Conservation (phyloP, 1,140 invertebrate species). For the Microplitis mediator region DNA sequence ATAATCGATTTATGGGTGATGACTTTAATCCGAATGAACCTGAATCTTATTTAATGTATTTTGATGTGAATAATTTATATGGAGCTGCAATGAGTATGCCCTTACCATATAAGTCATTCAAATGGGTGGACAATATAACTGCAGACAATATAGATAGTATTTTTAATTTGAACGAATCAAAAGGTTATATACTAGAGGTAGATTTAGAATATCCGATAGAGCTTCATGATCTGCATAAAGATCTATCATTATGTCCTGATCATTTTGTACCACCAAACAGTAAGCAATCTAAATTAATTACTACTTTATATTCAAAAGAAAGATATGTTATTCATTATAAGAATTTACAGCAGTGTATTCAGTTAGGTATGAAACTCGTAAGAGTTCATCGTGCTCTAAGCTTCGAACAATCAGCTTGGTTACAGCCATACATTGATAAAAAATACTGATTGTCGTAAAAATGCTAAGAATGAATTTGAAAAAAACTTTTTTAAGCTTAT, state of each 20-base stretch:
- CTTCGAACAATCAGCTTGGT: conserved; percentile 62
- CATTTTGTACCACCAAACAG: conserved; percentile 32
- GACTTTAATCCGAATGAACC: conserved; percentile 51
- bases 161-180: not conserved
- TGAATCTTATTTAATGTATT: conserved; percentile 55
- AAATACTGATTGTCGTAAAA: conserved; percentile 45
- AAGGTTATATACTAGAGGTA: not conserved
- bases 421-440: conserved; percentile 57
- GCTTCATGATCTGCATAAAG: not conserved
- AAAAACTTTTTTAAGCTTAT: conserved; percentile 63
- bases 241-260: conserved; percentile 32
- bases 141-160: not conserved
- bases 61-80: conserved; percentile 66
- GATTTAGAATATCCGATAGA: not conserved
- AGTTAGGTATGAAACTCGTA: conserved; percentile 55
- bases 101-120: conserved; percentile 51
- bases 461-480: conserved; percentile 57
- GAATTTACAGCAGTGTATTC: conserved; percentile 60
- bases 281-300: conserved; percentile 48
- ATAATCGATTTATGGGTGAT: conserved; percentile 55
- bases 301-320: conserved; percentile 50
- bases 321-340: conserved; percentile 64
- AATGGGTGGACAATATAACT: conserved; percentile 46
- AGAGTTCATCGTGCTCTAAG: conserved; percentile 61
- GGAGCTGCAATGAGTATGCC: conserved; percentile 57